Conservation (phyloP, 35 echinoderm and acorn worm genomes). For the Heliocidaris tuberculata region DNA sequence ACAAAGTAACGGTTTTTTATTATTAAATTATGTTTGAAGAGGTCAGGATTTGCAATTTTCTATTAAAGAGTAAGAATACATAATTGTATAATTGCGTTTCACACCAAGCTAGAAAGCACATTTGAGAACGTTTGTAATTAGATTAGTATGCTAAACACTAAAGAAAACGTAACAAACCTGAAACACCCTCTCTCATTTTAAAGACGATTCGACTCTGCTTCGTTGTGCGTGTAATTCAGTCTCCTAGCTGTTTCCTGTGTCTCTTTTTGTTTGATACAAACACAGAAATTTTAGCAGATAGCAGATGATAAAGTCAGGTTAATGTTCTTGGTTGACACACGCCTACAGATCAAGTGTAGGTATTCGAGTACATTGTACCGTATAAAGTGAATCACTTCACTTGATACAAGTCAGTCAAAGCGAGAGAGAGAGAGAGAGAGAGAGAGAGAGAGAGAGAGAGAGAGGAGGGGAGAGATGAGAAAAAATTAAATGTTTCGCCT, state of each 20-base stretch:
- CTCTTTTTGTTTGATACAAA: not conserved
- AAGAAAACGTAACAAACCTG: not conserved
- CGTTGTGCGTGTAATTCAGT: not conserved
- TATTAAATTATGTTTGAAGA: not conserved
- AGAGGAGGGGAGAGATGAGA: no score
- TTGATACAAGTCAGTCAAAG: no score
- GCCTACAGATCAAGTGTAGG: no score
- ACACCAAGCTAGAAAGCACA: not conserved
- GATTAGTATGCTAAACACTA: not conserved
- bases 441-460: no score
- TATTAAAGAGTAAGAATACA: not conserved
- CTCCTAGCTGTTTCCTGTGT: not conserved
- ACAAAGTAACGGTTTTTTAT: not conserved
- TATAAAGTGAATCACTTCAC: no score
- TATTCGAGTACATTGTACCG: no score
- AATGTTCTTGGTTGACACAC: no score
- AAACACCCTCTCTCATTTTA: not conserved
- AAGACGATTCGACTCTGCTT: not conserved
- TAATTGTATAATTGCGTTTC: not conserved
- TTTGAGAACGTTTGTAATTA: not conserved
- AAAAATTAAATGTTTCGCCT: no score
- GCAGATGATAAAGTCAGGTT: not conserved
- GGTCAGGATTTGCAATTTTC: slow-evolving; percentile 11
- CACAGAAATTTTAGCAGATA: not conserved
- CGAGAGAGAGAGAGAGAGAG: no score